These are phyloP conservation scores for Phoxinus dragarum DNA, from an alignment of 2,797 vertebrate species.

Conservation along the genomic window DNA sequence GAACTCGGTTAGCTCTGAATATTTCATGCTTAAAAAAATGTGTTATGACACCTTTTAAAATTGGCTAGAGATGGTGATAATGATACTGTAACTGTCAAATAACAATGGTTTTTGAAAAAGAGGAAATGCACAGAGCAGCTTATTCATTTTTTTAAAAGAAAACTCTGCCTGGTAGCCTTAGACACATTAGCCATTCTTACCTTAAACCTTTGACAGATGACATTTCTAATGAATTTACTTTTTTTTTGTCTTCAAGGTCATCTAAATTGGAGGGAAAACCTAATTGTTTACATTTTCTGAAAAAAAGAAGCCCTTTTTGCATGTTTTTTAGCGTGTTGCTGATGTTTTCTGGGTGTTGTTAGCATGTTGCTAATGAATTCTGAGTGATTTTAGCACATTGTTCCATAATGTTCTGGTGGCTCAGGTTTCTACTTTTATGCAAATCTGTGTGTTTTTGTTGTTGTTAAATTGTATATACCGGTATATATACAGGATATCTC, in stretches of 20 bases:
- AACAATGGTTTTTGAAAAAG: constrained; percentile 9
- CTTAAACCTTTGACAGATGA: background rate
- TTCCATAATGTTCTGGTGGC: background rate
- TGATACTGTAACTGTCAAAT: constrained; percentile 17
- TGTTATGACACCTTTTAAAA: constrained; percentile 25
- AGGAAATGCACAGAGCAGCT: background rate
- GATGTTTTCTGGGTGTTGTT: background rate
- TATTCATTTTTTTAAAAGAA: background rate
- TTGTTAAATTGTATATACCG: background rate
- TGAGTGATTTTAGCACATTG: constrained; percentile 3
- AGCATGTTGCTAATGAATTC: background rate
- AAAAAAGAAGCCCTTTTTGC: background rate
- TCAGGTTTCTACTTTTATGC: background rate
- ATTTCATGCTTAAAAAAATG: constrained; percentile 23
- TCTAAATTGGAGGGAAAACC: background rate
- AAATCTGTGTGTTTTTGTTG: background rate
- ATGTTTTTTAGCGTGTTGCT: background rate
- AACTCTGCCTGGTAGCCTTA: background rate
- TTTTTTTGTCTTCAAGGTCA: background rate
- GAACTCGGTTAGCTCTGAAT: background rate
- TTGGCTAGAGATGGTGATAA: constrained; percentile 14
- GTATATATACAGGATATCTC: no score
- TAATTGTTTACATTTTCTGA: background rate
- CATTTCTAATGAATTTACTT: background rate
- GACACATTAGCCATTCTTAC: background rate